Percentiles rank a stretch among this genome's conserved stretches.
These are phyloP conservation scores for Psammodynastes pulverulentus DNA, from an alignment of 2,113 vertebrate genomes.

Conservation along the genomic window DNA sequence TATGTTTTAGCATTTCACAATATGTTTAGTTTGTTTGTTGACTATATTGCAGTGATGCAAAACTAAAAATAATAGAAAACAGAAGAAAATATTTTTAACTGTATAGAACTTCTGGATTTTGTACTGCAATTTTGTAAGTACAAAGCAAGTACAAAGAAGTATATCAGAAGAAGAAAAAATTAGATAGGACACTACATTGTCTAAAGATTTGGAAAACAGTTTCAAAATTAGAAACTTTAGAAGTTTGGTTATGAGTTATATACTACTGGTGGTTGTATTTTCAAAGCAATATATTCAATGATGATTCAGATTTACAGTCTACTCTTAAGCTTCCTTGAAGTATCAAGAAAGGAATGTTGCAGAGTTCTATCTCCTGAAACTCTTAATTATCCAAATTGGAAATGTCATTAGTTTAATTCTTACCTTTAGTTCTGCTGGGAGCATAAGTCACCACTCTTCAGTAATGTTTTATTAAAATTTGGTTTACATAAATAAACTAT, in stretches of 20 bases:
- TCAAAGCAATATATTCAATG: neutral
- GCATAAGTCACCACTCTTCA: neutral
- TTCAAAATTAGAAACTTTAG: neutral
- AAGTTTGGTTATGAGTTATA: neutral
- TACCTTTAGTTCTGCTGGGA: neutral
- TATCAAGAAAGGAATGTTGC: neutral
- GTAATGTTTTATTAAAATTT: neutral
- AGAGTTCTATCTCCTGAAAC: neutral
- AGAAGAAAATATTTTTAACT: neutral
- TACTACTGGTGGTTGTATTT: neutral
- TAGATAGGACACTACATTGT: neutral
- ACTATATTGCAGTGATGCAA: neutral
- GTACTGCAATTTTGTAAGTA: neutral
- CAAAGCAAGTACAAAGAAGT: neutral
- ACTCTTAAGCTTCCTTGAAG: neutral
- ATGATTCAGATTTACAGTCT: neutral
- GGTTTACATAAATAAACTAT: neutral
- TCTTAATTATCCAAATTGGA: neutral
- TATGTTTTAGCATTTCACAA: neutral
- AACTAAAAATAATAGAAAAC: neutral
- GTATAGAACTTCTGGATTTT: neutral
- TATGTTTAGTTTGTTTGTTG: neutral
- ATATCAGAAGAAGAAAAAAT: neutral
- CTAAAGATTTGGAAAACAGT: neutral
- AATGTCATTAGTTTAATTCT: neutral